Conservation (phyloP, 2,113 vertebrate genomes). For the Gymnobelideus leadbeateri region DNA sequence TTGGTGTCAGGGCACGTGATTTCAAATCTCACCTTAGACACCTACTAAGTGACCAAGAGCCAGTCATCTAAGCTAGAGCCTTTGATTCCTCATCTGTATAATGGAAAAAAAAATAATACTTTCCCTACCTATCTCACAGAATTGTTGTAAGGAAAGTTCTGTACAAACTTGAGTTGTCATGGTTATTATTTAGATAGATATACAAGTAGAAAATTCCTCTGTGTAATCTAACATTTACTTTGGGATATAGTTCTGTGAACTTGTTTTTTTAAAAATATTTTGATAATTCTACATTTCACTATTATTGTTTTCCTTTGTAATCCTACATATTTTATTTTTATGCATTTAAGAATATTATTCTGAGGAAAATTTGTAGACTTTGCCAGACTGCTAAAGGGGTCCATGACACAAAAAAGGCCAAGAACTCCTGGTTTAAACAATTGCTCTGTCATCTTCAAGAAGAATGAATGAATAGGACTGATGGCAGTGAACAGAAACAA, state of each 20-base stretch:
- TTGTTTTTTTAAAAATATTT: not conserved
- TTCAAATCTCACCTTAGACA: not conserved
- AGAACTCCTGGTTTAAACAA: not conserved
- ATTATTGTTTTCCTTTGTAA: not conserved
- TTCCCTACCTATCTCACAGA: not conserved
- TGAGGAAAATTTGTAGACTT: not conserved
- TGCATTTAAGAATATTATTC: not conserved
- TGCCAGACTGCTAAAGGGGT: not conserved
- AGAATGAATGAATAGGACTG: constrained; percentile 62
- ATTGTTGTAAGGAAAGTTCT: not conserved
- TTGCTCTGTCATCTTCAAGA: constrained; percentile 47
- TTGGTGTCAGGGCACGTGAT: not conserved
- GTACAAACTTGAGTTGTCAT: not conserved
- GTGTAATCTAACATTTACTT: not conserved
- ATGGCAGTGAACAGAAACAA: constrained; percentile 54
- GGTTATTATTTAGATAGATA: not conserved
- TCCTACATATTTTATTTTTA: not conserved
- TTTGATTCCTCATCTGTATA: not conserved
- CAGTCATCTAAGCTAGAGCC: not conserved
- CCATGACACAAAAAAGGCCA: not conserved
- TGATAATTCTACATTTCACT: not conserved
- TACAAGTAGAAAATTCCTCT: not conserved
- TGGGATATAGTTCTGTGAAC: not conserved
- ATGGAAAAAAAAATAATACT: not conserved
- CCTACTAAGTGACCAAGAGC: not conserved